A percentile compares a stretch with the other conserved stretches of the same genome.
phyloP scores from a whole-genome alignment of 2,797 vertebrate genomes.

The Helicolenus hilgendorfi region DNA sequence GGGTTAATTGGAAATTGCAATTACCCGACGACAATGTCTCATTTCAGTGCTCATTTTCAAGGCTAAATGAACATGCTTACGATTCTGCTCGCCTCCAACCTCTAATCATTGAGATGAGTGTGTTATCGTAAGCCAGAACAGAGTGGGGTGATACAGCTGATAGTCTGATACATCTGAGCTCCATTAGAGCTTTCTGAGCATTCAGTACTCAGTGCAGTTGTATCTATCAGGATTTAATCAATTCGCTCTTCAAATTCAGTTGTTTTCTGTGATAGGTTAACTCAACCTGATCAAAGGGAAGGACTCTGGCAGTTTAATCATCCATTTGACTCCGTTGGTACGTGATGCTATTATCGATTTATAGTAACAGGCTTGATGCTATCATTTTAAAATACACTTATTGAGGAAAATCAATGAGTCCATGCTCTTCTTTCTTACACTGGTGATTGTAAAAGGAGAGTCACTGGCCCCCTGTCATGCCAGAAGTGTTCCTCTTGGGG shows the following conservation, averaged over 20 bases:
- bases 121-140: neutral
- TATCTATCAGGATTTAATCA: neutral
- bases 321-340: neutral
- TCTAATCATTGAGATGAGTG: neutral
- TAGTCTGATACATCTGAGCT: neutral
- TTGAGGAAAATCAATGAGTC: neutral
- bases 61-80: neutral
- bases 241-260: neutral
- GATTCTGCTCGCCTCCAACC: neutral
- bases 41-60: neutral
- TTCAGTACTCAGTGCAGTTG: neutral
- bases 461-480: neutral
- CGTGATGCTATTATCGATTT: neutral
- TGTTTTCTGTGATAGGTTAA: neutral
- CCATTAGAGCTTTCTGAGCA: neutral
- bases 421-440: neutral
- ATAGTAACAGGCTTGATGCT: neutral
- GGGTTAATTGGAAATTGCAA: neutral
- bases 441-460: neutral
- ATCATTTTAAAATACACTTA: neutral
- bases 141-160: neutral
- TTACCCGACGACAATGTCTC: neutral
- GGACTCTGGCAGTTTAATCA: neutral
- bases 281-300: neutral
- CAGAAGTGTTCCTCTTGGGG: neutral